Percentiles rank a stretch among this genome's conserved stretches.
Evolutionary conservation across 2,888 invertebrate genomes (phyloP).

Genomic region (Ornithoptera priamus): DNA sequence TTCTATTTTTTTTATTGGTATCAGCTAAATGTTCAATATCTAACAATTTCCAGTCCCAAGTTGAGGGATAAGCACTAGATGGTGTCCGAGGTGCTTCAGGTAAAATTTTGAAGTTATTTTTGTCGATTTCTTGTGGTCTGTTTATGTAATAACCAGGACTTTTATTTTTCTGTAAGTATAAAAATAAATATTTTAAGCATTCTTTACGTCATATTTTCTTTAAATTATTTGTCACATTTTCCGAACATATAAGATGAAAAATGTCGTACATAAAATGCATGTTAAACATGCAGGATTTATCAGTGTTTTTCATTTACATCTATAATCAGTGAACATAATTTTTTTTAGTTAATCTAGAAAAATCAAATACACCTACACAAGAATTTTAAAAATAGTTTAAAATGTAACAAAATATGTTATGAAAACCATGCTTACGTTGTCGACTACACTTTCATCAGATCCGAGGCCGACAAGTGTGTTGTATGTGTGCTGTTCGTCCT

Average conservation of each 20-base stretch:
- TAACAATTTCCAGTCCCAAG: constrained; percentile 87
- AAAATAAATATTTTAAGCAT: neutral
- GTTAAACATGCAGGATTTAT: too few relatives aligned
- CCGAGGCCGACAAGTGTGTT: constrained; percentile 89
- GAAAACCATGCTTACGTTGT: constrained; percentile 84
- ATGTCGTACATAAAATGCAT: too few relatives aligned
- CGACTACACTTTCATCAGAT: constrained; percentile 90
- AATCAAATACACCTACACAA: neutral
- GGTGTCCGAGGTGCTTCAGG: constrained; percentile 92
- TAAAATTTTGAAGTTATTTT: constrained; percentile 83
- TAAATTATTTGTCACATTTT: neutral
- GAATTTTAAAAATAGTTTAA: neutral
- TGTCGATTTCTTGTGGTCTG: constrained; percentile 88
- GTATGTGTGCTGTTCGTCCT: constrained; percentile 88
- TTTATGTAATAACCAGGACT: constrained; percentile 89
- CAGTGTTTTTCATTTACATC: too few relatives aligned
- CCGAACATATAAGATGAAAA: too few relatives aligned
- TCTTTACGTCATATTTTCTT: neutral
- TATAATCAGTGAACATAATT: too few relatives aligned
- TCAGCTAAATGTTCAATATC: constrained; percentile 73
- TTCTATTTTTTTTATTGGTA: constrained; percentile 64
- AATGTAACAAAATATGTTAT: neutral
- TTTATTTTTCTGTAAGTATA: constrained; percentile 86
- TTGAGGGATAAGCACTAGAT: constrained; percentile 83
- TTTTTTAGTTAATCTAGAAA: neutral